Conservation (phyloP, 2,113 vertebrate species). For the Elachura formosa region DNA sequence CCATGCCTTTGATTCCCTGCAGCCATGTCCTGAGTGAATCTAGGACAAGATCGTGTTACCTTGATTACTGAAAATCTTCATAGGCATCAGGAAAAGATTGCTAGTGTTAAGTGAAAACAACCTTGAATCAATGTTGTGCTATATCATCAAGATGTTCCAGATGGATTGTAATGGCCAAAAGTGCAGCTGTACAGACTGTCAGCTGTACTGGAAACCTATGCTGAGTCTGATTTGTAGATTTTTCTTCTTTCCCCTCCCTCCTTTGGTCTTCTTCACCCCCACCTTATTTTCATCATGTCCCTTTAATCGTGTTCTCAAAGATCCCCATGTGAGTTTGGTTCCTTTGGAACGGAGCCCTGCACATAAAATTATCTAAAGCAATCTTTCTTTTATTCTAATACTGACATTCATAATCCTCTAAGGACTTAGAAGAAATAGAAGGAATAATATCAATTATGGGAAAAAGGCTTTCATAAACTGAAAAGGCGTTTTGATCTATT, state of each 20-base stretch:
- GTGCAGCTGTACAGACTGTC: background rate
- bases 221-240: background rate
- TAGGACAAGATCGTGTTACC: background rate
- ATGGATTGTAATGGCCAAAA: background rate
- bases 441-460: constrained; percentile 61
- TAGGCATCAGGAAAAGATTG: background rate
- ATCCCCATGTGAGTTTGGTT: constrained; percentile 41
- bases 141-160: background rate
- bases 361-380: constrained; percentile 52
- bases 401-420: constrained; percentile 51
- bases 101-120: background rate
- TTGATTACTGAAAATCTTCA: background rate
- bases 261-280: background rate
- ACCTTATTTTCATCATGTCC: constrained; percentile 26
- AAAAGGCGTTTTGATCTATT: constrained; percentile 43
- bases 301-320: constrained; percentile 18
- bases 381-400: constrained; percentile 52
- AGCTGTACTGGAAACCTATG: background rate
- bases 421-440: constrained; percentile 41
- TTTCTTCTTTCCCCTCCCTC: background rate
- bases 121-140: background rate
- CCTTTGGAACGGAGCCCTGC: constrained; percentile 38
- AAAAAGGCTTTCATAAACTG: constrained; percentile 51
- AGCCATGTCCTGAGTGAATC: background rate
- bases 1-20: background rate